Conservation (phyloP, 2,797 vertebrate species). For the Trematomus bernacchii region DNA sequence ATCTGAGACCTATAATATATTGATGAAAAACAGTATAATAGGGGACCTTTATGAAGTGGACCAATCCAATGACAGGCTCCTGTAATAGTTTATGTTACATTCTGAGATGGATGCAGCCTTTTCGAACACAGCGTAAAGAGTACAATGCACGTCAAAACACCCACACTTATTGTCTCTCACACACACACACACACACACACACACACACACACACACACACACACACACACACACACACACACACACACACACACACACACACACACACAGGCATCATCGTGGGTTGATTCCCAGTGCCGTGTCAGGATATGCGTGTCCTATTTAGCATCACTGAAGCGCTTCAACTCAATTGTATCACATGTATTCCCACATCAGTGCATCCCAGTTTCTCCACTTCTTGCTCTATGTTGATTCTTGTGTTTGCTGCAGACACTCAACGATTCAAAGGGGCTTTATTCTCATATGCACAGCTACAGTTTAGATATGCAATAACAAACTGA, state of each 20-base stretch:
- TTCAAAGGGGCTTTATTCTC: no score
- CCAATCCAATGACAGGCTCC: neutral
- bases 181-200: slow-evolving; percentile 13
- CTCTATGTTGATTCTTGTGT: neutral
- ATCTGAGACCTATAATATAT: no score
- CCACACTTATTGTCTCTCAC: slow-evolving; percentile 7
- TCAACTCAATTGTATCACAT: neutral
- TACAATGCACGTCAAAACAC: neutral
- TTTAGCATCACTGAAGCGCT: neutral
- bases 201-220: slow-evolving; percentile 5
- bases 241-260: slow-evolving; percentile 9
- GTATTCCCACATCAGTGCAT: neutral
- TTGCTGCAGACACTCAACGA: neutral
- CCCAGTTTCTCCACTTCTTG: neutral
- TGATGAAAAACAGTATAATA: no score
- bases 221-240: slow-evolving; percentile 9
- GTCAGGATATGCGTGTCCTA: slow-evolving; percentile 8
- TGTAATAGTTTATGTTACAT: neutral
- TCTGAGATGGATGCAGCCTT: neutral
- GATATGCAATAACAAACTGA: no score
- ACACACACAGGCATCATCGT: neutral
- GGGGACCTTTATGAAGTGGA: neutral
- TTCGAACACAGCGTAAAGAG: neutral
- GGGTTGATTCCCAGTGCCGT: neutral
- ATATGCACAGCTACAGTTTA: no score